These are phyloP conservation scores for Drosophila macrospina DNA, from an alignment of 2,888 invertebrate genomes.

Conservation along the genomic window DNA sequence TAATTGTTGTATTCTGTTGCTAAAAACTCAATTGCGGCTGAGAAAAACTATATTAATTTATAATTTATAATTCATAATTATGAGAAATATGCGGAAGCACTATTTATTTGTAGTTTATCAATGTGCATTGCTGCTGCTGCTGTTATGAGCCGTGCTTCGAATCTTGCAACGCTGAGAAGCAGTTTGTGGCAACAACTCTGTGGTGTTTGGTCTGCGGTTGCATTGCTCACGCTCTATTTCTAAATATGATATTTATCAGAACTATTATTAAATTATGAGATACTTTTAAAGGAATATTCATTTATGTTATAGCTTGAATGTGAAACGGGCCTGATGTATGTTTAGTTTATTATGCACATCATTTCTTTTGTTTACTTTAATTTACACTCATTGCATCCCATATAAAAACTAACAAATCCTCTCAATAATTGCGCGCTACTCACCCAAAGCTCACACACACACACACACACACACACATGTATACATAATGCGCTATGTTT, in stretches of 20 bases:
- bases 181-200: conserved; percentile 22
- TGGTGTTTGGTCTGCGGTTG: conserved; percentile 40
- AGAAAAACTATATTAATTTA: conserved; percentile 10
- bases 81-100: conserved; percentile 20
- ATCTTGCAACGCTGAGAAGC: conserved; percentile 7
- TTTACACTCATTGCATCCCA: conserved; percentile 45
- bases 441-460: conserved; percentile 38
- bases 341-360: conserved; percentile 6
- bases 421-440: conserved; percentile 66
- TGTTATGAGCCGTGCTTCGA: conserved; percentile 23
- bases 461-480: conserved; percentile 7
- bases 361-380: not conserved
- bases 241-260: conserved; percentile 11
- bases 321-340: too few relatives aligned
- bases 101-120: conserved; percentile 57
- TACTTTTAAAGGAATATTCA: not conserved
- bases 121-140: conserved; percentile 44
- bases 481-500: conserved; percentile 8
- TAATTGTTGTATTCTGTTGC: conserved; percentile 22
- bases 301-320: too few relatives aligned
- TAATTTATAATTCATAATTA: not conserved
- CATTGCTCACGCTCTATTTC: conserved; percentile 59
- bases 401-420: conserved; percentile 46
- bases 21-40: conserved; percentile 33
- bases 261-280: not conserved